Conservation (phyloP, 2,888 invertebrate genomes). For the Portevinia maculata region DNA sequence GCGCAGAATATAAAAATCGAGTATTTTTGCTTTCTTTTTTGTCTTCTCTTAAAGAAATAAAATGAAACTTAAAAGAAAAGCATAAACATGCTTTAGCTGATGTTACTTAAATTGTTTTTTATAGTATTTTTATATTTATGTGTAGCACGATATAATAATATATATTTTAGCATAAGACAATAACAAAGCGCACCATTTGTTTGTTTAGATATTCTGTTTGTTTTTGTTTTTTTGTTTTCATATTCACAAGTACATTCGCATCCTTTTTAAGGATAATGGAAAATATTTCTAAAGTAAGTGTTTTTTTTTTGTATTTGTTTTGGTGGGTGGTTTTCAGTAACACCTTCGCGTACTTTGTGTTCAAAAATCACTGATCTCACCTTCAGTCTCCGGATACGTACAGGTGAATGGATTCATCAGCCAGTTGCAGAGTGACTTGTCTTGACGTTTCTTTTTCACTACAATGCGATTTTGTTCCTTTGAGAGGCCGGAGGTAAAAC, state of each 20-base stretch:
- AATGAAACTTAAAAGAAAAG: constrained; percentile 38
- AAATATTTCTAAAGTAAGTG: constrained; percentile 73
- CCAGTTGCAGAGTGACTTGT: constrained; percentile 90
- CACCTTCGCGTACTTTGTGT: constrained; percentile 50
- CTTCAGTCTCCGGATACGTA: constrained; percentile 89
- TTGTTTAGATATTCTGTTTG: constrained; percentile 44
- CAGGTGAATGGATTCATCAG: constrained; percentile 90
- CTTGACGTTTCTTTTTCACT: constrained; percentile 86
- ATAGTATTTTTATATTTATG: constrained; percentile 17
- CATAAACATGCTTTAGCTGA: constrained; percentile 59
- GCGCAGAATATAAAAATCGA: constrained; percentile 48
- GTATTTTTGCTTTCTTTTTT: constrained; percentile 1
- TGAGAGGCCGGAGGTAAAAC: constrained; percentile 88
- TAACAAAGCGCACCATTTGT: constrained; percentile 73
- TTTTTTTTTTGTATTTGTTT: constrained; percentile 41
- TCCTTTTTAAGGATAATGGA: constrained; percentile 74
- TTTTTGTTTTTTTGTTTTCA: constrained; percentile 21
- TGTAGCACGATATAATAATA: constrained; percentile 66
- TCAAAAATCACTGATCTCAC: constrained; percentile 86
- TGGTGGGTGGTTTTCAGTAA: constrained; percentile 71
- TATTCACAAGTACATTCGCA: constrained; percentile 71
- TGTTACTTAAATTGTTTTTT: constrained; percentile 33
- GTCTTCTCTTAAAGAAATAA: too few relatives aligned
- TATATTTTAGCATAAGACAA: constrained; percentile 68
- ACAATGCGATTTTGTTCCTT: constrained; percentile 82